phyloP scores from a whole-genome alignment of 2,113 vertebrate genomes.

The Heterocephalus glaber region DNA sequence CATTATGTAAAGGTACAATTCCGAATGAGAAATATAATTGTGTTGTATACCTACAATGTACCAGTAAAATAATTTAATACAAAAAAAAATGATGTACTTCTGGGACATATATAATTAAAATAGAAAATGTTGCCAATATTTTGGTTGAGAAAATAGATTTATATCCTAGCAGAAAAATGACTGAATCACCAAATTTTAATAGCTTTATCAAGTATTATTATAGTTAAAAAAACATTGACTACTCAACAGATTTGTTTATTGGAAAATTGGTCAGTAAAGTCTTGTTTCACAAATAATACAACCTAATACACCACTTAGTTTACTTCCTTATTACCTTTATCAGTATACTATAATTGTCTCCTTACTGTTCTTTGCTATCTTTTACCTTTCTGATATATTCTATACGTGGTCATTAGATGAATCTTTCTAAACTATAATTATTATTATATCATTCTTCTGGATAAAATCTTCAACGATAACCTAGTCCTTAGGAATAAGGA shows the following conservation, averaged over 20 bases:
- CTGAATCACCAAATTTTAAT: not conserved
- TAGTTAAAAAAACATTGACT: not conserved
- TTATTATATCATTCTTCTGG: not conserved
- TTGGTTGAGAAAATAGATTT: not conserved
- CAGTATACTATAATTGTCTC: not conserved
- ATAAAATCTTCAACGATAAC: not conserved
- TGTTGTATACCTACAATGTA: no score
- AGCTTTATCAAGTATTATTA: not conserved
- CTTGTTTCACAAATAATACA: not conserved
- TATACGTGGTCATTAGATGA: not conserved
- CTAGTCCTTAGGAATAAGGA: not conserved
- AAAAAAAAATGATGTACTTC: not conserved
- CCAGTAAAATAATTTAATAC: no score
- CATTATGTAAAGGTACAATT: no score
- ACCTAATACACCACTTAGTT: not conserved
- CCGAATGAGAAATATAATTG: no score
- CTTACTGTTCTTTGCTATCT: not conserved
- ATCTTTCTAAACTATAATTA: not conserved
- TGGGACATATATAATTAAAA: not conserved
- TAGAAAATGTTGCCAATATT: not conserved
- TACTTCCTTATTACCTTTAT: not conserved
- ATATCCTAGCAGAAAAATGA: not conserved
- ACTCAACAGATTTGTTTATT: not conserved
- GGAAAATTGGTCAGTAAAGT: not conserved
- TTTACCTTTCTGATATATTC: not conserved